Percentiles rank a stretch among this genome's conserved stretches.
Conservation (phyloP, 1,140 invertebrate species). For the Diabrotica undecimpunctata region DNA sequence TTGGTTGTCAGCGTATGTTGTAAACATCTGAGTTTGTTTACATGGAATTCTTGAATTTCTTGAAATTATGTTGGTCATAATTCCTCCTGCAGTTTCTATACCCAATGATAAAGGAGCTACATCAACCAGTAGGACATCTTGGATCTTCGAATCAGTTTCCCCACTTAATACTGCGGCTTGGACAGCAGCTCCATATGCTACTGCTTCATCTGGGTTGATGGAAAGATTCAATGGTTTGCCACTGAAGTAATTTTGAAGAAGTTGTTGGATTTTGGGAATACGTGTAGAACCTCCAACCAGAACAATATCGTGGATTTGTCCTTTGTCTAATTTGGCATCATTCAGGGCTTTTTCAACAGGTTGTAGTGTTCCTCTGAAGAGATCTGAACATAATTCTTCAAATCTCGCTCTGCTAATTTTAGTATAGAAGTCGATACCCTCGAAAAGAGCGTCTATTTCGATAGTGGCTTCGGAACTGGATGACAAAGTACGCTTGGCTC, state of each 20-base stretch:
- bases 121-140: conserved; percentile 55
- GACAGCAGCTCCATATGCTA: conserved; percentile 52
- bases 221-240: conserved; percentile 54
- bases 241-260: conserved; percentile 52
- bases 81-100: conserved; percentile 60
- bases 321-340: neutral
- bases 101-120: conserved; percentile 57
- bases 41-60: conserved; percentile 61
- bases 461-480: conserved; percentile 53
- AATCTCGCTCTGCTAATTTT: conserved; percentile 58
- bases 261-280: conserved; percentile 53
- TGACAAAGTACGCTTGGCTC: conserved; percentile 53
- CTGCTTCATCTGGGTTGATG: conserved; percentile 53
- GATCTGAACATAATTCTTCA: conserved; percentile 52
- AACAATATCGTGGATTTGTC: conserved; percentile 54
- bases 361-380: conserved; percentile 53
- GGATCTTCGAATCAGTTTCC: conserved; percentile 45
- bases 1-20: conserved; percentile 68
- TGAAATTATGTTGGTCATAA: conserved; percentile 63
- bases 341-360: conserved; percentile 23
- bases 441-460: conserved; percentile 52
- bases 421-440: conserved; percentile 52
- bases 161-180: conserved; percentile 52
- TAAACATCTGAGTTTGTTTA: conserved; percentile 61
- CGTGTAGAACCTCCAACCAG: conserved; percentile 70